Percentiles rank a stretch among this genome's conserved stretches.
Evolutionary conservation across 92 coral and sea anemone genomes (phyloP).

Genomic region (Desmophyllum pertusum): DNA sequence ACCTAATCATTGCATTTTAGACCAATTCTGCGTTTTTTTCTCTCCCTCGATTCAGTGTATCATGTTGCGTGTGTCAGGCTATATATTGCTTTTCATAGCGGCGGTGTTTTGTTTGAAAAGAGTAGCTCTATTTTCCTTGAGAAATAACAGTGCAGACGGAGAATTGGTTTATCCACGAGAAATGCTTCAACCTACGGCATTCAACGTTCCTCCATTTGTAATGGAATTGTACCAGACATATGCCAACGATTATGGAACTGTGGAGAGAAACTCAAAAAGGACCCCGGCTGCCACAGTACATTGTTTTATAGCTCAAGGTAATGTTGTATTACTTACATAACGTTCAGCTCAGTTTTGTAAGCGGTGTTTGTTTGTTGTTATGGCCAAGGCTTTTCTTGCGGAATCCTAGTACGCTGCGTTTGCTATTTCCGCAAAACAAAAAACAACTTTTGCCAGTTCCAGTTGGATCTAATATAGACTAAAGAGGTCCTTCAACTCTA

Average conservation of each 20-base stretch:
- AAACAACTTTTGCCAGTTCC: no score
- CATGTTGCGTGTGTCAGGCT: not conserved
- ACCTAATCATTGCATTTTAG: not conserved
- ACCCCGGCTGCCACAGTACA: not conserved
- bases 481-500: no score
- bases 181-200: not conserved
- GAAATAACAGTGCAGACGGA: not conserved
- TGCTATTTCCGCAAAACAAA: no score
- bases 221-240: not conserved
- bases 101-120: not conserved
- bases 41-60: not conserved
- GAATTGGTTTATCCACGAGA: not conserved
- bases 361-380: not conserved
- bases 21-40: not conserved
- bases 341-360: not conserved
- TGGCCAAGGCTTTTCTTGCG: not conserved
- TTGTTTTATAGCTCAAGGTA: conserved; percentile 27
- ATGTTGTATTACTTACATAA: not conserved
- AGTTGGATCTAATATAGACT: no score
- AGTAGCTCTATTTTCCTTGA: not conserved
- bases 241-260: not conserved
- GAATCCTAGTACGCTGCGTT: no score
- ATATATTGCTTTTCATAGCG: not conserved
- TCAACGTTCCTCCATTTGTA: conserved; percentile 12
- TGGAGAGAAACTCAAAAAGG: not conserved